These are phyloP conservation scores for Coenobita brevimanus DNA, from an alignment of 1,140 invertebrate species.

Conservation along the genomic window DNA sequence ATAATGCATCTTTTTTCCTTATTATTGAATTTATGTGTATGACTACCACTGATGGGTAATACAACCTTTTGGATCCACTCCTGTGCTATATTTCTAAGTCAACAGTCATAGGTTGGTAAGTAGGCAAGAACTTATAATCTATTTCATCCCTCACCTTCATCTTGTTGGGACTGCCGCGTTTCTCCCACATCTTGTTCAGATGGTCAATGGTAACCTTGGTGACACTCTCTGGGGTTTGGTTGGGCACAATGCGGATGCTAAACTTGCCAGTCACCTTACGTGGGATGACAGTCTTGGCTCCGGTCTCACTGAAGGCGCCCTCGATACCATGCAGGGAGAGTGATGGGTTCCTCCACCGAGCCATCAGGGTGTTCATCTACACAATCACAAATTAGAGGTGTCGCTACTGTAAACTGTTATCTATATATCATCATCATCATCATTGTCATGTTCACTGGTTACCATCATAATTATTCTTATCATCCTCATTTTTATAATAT, in stretches of 20 bases:
- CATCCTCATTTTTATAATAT: no score
- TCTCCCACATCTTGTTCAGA: slow-evolving; percentile 80
- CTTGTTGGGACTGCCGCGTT: slow-evolving; percentile 88
- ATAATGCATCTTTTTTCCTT: no score
- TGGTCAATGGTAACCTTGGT: slow-evolving; percentile 84
- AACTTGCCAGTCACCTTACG: slow-evolving; percentile 95
- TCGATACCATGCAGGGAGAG: slow-evolving; percentile 94
- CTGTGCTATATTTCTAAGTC: no score
- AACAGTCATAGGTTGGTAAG: no score
- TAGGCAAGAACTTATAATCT: no score
- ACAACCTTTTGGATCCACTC: no score
- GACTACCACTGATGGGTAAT: no score
- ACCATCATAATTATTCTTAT: no score
- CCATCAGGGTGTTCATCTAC: slow-evolving; percentile 83
- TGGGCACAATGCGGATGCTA: slow-evolving; percentile 94
- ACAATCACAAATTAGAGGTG: not conserved
- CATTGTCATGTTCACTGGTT: not conserved
- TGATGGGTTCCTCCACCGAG: slow-evolving; percentile 92
- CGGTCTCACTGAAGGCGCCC: slow-evolving; percentile 93
- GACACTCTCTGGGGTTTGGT: slow-evolving; percentile 88
- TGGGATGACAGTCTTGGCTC: slow-evolving; percentile 97
- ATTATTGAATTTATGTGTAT: no score
- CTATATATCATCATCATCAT: not conserved
- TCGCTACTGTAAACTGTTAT: not conserved
- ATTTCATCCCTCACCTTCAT: slow-evolving; percentile 84